Evolutionary conservation across 2,888 invertebrate genomes (phyloP).

Genomic region (Petrolisthes cinctipes): DNA sequence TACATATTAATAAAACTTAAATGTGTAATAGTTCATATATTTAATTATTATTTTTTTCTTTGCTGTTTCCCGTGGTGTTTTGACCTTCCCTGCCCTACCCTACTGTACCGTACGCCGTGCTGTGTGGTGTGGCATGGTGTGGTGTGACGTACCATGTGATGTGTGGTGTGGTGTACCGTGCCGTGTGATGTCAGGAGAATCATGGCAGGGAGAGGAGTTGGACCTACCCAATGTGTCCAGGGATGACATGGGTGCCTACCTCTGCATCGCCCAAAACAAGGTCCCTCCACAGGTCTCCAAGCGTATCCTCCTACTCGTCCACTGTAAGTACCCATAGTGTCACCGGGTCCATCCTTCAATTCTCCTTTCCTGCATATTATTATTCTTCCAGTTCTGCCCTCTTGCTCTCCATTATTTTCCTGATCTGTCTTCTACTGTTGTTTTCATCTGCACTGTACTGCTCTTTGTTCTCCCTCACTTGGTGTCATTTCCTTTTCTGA

Average conservation of each 20-base stretch:
- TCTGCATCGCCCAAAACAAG: slow-evolving; percentile 90
- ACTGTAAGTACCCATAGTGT: slow-evolving; percentile 80
- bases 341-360: neutral
- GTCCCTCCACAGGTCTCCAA: slow-evolving; percentile 91
- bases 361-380: neutral
- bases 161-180: too few relatives aligned
- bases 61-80: too few relatives aligned
- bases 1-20: too few relatives aligned
- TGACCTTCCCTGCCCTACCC: too few relatives aligned
- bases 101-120: too few relatives aligned
- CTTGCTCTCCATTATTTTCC: neutral
- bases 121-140: too few relatives aligned
- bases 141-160: too few relatives aligned
- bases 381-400: neutral
- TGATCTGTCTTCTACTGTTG: neutral
- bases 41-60: too few relatives aligned
- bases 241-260: slow-evolving; percentile 90
- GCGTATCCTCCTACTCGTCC: slow-evolving; percentile 87
- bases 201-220: slow-evolving; percentile 79
- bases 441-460: neutral
- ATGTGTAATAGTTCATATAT: too few relatives aligned
- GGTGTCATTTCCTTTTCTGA: neutral
- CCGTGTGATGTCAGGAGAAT: neutral
- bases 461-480: neutral
- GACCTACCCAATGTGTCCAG: slow-evolving; percentile 84